Evolutionary conservation across 2,113 vertebrate genomes (phyloP).

Genomic region (Argyrosomus japonicus): DNA sequence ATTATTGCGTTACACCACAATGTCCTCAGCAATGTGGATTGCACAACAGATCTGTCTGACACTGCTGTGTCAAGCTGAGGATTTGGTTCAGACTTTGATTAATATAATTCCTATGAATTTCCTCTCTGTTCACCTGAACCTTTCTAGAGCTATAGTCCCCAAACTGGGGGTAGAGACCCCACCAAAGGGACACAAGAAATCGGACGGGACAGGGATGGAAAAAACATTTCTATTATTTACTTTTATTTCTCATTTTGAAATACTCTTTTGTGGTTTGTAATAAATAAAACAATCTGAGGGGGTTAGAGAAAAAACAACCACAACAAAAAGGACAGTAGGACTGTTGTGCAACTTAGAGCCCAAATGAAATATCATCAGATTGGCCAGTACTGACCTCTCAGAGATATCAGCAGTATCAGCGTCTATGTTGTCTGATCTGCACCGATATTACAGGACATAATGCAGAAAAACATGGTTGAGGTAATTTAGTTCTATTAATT

Average conservation of each 20-base stretch:
- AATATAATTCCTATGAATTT: not conserved
- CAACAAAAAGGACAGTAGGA: too few relatives aligned
- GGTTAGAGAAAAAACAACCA: not conserved
- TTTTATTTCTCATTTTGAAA: not conserved
- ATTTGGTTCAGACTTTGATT: not conserved
- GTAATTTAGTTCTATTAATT: too few relatives aligned
- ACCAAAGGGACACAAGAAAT: not conserved
- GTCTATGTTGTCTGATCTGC: too few relatives aligned
- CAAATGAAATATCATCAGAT: too few relatives aligned
- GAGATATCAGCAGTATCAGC: too few relatives aligned
- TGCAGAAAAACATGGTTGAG: too few relatives aligned
- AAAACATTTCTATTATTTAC: not conserved
- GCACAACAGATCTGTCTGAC: not conserved
- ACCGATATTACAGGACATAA: too few relatives aligned
- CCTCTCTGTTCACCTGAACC: not conserved
- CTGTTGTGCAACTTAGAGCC: too few relatives aligned
- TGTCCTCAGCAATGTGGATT: not conserved
- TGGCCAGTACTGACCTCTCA: too few relatives aligned
- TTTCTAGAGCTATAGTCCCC: not conserved
- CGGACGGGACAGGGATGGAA: not conserved
- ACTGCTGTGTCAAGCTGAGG: not conserved
- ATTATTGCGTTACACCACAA: slow-evolving; percentile 12
- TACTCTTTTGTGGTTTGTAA: not conserved
- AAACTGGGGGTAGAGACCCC: not conserved
- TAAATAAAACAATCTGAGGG: not conserved